Evolutionary conservation across 2,113 vertebrate genomes (phyloP), one percentile per base, ranked within the genome.

Genomic region (Nibea albiflora): DNA sequence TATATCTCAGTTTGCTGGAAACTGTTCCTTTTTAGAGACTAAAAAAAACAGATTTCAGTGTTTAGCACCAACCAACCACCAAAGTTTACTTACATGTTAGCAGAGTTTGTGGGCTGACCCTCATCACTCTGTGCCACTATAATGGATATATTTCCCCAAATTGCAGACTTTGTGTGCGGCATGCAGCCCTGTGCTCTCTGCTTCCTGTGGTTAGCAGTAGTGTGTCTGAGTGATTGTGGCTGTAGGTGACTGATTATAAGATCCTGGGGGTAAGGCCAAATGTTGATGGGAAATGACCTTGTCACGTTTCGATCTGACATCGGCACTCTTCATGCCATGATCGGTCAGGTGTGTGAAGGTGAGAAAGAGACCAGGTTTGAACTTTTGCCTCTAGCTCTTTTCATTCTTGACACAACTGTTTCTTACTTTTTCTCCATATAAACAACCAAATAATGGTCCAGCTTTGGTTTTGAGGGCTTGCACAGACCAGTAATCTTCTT

Each of bases 231-330:
- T 76, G 65, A 19, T 24, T 57, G 42, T 62, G 58, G 62, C 49
- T 73, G 65, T 42, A 67, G 62, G 50, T 68, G 49, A 72, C 75
- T 74, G 80, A 74, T 80, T 74, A 83, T 54, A 69, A 57, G 73
- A 74, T 8, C 52, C 19, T 14, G 66, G 65, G 31, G 65, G 26
- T 28, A 70, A 63, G 65, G 66, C 54, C 49, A 26, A 5, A 35
- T 19, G 16, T 49, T n/a, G 20, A 49, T 54, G 26, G 24, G 3
- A 54, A 46, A 49, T 56, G 52, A 26, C 20, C 16, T 4, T 56
- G 58, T 49, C 49, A 35, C 35, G 53, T 19, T 64, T 1, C 19
- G 31, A 31, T 31, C 46, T 47, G 46, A 14, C 46, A 47, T 12
- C 15, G 1, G 12, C 3, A 46, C 44, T 15, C 11, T 9, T 44